Percentiles rank a stretch among this genome's conserved stretches.
phyloP scores from a whole-genome alignment of 1,140 invertebrate species.

The Drosophila gunungcola region DNA sequence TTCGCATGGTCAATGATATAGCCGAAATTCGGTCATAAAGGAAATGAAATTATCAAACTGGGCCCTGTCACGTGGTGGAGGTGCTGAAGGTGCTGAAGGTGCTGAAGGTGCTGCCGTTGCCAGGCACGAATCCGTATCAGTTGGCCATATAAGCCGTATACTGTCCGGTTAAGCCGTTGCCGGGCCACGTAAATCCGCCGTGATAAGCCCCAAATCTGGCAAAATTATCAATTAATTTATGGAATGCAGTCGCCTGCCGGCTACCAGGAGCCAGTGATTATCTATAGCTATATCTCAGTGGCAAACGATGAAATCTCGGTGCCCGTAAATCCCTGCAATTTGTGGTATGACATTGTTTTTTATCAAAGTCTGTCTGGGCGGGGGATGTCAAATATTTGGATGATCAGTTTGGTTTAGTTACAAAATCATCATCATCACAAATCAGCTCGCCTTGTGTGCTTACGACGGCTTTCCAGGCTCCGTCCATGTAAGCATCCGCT shows the following conservation, averaged over 20 bases:
- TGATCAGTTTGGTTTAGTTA: neutral
- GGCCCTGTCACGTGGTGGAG: slow-evolving; percentile 36
- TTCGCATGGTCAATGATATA: slow-evolving; percentile 47
- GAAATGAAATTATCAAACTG: slow-evolving; percentile 50
- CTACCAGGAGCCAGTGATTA: slow-evolving; percentile 6
- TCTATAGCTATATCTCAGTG: slow-evolving; percentile 20
- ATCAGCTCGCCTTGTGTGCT: neutral
- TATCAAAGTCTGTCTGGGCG: neutral
- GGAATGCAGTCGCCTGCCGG: slow-evolving; percentile 6
- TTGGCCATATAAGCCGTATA: slow-evolving; percentile 27
- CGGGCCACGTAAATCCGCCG: slow-evolving; percentile 17
- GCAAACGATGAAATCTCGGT: slow-evolving; percentile 18
- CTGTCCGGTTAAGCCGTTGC: slow-evolving; percentile 26
- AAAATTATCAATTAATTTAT: slow-evolving; percentile 58
- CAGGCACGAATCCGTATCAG: slow-evolving; percentile 27
- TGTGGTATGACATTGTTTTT: neutral
- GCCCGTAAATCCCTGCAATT: slow-evolving; percentile 23
- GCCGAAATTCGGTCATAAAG: slow-evolving; percentile 43
- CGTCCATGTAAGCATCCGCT: slow-evolving; percentile 30
- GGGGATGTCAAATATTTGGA: neutral
- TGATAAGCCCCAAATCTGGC: slow-evolving; percentile 50
- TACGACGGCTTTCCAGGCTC: neutral
- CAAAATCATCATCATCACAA: neutral
- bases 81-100: neutral
- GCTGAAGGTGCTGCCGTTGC: slow-evolving; percentile 7